phyloP scores from a whole-genome alignment of 2,888 invertebrate species.

The Agrypnus murinus region DNA sequence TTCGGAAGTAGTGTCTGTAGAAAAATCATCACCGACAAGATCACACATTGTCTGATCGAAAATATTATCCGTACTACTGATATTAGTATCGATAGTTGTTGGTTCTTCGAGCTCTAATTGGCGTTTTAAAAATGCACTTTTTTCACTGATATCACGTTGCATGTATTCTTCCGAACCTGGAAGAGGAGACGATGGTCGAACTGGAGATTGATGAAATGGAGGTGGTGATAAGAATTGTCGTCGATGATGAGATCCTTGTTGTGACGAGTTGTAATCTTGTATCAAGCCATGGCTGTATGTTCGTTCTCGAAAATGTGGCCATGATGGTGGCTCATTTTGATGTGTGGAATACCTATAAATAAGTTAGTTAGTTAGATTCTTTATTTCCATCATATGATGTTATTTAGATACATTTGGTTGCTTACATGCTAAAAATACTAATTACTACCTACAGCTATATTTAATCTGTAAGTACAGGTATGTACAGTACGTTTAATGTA shows the following conservation, averaged over 20 bases:
- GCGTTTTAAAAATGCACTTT: slow-evolving; percentile 66
- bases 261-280: not conserved
- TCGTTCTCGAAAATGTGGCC: not conserved
- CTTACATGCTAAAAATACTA: too few species aligned
- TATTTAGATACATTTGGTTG: too few species aligned
- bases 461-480: too few species aligned
- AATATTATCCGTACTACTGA: not conserved
- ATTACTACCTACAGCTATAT: too few species aligned
- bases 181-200: slow-evolving; percentile 60
- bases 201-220: not conserved
- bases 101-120: slow-evolving; percentile 53
- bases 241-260: not conserved
- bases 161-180: slow-evolving; percentile 67
- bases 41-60: not conserved
- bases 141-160: slow-evolving; percentile 65
- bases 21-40: slow-evolving; percentile 13
- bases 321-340: slow-evolving; percentile 10
- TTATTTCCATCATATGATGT: too few species aligned
- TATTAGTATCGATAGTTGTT: not conserved
- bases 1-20: slow-evolving; percentile 9
- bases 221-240: slow-evolving; percentile 13
- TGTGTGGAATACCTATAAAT: not conserved
- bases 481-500: not conserved
- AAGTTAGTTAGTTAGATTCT: too few species aligned
- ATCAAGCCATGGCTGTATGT: not conserved